Base-by-base conservation (phyloP, 2,113 vertebrate genomes). In the Galeopterus variegatus region DNA sequence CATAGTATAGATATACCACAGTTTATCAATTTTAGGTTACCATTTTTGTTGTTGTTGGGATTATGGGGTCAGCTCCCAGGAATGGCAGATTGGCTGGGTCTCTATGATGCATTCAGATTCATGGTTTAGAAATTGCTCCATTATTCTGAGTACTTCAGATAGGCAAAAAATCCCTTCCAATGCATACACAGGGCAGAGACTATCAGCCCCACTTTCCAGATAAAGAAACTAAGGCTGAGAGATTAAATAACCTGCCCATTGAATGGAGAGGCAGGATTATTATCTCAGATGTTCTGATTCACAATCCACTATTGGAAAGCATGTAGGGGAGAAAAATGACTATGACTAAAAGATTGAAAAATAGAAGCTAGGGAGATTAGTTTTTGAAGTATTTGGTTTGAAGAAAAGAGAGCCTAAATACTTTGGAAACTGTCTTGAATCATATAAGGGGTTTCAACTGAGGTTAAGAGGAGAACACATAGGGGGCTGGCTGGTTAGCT, bases 221-320 rank as follows among this genome's bases (percentile, higher is more conserved):
- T 87, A 60, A 60, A 70, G 11, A 87, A 87, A 48, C 64, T 73
- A 87, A 87, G 33, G 65, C 45, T 79, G n/a, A 86, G 18, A 92
- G 58, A 88, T 45, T 81, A 79, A 88, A 62, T 67, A 83, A 58
- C 19, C n/a, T 81, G 21, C 18, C 56, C 67, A 82, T 19, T 82
- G 54, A 95, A 50, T 69, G 41, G 3, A 87, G 24, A 60, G 19
- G 26, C 33, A 92, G 76, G 26, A 50, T 19, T 76, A 33, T 69
- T 52, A 65, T 82, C 33, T 18, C 75, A 83, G 58, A 92, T 81
- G 50, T 23, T 88, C 31, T 93, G 31, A 88, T 82, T 73, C 50
- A 75, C 31, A 95, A n/a, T 58, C 67, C 21, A 75, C 12, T 92
- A 82, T 4, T 87, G 19, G 26, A 76, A 95, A 80, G n/a, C 17